phyloP scores from a whole-genome alignment of 2,888 invertebrate genomes.

The Agapostemon virescens region DNA sequence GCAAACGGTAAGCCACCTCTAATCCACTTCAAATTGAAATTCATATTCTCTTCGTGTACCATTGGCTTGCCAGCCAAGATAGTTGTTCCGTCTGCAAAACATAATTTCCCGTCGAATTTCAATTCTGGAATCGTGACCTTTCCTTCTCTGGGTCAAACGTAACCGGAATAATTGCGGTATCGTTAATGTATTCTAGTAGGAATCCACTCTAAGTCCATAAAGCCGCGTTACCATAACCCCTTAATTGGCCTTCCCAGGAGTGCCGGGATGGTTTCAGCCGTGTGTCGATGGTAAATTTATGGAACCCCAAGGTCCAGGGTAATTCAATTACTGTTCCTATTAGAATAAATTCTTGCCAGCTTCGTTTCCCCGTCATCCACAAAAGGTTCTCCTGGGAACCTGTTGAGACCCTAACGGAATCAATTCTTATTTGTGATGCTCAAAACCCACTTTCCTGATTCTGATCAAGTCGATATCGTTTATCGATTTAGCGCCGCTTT shows the following conservation, averaged over 20 bases:
- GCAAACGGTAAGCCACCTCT: constrained; percentile 1
- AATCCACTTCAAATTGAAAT: constrained; percentile 30
- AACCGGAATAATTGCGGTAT: constrained; percentile 62
- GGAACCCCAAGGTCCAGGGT: constrained; percentile 59
- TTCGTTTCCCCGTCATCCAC: constrained; percentile 25
- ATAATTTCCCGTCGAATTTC: constrained; percentile 32
- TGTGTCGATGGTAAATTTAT: constrained; percentile 66
- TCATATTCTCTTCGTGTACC: constrained; percentile 3
- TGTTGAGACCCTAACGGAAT: constrained; percentile 24
- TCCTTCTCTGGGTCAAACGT: constrained; percentile 44
- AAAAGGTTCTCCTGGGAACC: constrained; percentile 34
- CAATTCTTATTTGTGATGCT: not conserved
- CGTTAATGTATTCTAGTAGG: constrained; percentile 59
- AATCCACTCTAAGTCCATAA: constrained; percentile 69
- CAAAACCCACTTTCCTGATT: not conserved
- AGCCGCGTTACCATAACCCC: constrained; percentile 68
- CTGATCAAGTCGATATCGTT: not conserved
- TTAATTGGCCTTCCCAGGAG: constrained; percentile 69
- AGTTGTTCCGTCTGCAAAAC: constrained; percentile 1
- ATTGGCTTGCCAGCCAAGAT: not conserved
- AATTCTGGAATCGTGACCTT: constrained; percentile 24
- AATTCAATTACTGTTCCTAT: constrained; percentile 65
- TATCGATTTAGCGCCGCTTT: not conserved
- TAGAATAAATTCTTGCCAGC: constrained; percentile 55
- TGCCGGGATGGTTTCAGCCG: constrained; percentile 54